These are phyloP conservation scores for Hydrophis major DNA, from an alignment of 2,797 vertebrate genomes.

Conservation along the genomic window DNA sequence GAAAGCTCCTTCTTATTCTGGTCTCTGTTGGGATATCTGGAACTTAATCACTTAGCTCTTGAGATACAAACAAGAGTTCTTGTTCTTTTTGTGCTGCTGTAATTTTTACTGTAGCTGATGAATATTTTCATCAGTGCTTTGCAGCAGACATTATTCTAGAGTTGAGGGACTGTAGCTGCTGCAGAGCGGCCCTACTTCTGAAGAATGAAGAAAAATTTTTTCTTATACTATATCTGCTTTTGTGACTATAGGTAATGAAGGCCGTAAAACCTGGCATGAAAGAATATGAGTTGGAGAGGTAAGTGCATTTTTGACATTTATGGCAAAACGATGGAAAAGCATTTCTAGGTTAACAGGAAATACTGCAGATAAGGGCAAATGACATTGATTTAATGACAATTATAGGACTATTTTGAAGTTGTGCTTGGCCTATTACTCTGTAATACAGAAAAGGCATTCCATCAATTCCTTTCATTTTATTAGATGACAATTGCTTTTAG, in stretches of 20 bases:
- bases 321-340: conserved; percentile 42
- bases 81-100: not conserved
- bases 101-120: not conserved
- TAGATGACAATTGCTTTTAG: conserved; percentile 53
- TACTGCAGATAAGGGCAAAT: conserved; percentile 13
- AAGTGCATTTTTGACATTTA: conserved; percentile 58
- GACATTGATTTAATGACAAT: not conserved
- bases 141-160: not conserved
- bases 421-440: conserved; percentile 18
- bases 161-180: not conserved
- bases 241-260: conserved; percentile 87
- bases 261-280: conserved; percentile 82
- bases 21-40: not conserved
- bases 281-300: conserved; percentile 97
- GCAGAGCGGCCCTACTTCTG: not conserved
- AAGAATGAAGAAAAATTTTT: not conserved
- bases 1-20: not conserved
- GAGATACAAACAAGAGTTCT: not conserved
- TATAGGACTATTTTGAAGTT: conserved; percentile 1
- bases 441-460: conserved; percentile 24
- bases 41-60: not conserved
- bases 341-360: conserved; percentile 12
- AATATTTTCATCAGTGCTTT: not conserved
- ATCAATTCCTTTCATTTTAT: conserved; percentile 39
- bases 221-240: conserved; percentile 49